Base-by-base conservation (phyloP, 2,888 invertebrate genomes). In the Coremacera marginata region DNA sequence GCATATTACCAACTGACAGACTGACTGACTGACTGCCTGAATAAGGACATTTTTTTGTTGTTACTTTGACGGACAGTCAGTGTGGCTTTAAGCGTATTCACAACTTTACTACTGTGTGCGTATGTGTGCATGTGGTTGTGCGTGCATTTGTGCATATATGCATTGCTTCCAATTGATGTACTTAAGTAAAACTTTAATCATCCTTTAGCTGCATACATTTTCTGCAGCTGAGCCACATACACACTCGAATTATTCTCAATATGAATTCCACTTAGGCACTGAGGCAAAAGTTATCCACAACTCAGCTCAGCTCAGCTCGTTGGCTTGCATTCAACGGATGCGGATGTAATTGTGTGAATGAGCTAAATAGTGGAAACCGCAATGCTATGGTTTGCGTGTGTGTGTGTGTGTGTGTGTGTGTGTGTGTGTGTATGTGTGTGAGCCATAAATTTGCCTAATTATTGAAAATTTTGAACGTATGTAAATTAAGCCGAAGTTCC, bases 181-280 rank as follows among this genome's bases (percentile, higher is more conserved):
- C 25, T 55, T 55, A 19, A 25, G 62, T 62, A 25, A 31, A 62
- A 62, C 62, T 62, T 62, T 62, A 62, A 62, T 62, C 11, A 62
- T 62, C 31, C 62, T 62, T 19, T 25, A 27, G 25, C 62, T 62
- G 62, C 62, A 62, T 22, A 11, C 62, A 62, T 27, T 62, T 25
- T 3, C 44, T 55, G 62, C 62, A 31, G 62, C 62, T 1, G 8
- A 0, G 55, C 19, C 55, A 19, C n/a, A 16, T 31, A 27, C n/a
- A 16, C 62, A 27, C 25, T 25, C 5, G 22, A 62, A 27, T 62
- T 62, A 31, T 62, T 62, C 62, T 9, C 62, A 16, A 62, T 62
- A 31, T 62, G 62, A 62, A 62, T 62, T 27, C 62, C 27, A 22
- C 62, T 62, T 27, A 25, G 27, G 27, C 62, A 27, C 62, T 62